Base-by-base conservation (phyloP, 2,797 vertebrate species). In the Liparis tanakae region DNA sequence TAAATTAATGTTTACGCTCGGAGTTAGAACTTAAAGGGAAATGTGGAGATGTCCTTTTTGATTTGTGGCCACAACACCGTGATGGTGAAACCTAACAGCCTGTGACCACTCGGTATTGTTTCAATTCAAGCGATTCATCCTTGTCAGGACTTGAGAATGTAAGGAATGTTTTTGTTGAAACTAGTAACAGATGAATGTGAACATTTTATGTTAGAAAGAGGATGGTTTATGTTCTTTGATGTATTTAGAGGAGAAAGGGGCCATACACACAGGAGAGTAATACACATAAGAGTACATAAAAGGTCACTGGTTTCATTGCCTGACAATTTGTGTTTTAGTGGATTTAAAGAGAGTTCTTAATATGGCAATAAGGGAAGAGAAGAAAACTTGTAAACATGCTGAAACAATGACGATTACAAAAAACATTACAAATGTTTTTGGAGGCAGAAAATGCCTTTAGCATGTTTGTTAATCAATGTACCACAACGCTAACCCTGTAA, bases 81-180 rank as follows among this genome's bases (percentile, higher is more conserved):
- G 34, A 68, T 66, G 37, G 30, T 66, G 54, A 81, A 83, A 78
- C 79, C 64, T 41, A 37, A 60, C 69, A 72, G 72, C 75, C 72
- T 61, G 37, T 81, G 74, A 83, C 79, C 74, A 59, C 74, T 72
- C 54, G 67, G 78, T 62, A 75, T 90, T 81, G 82, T 83, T 81
- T 78, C 69, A 37, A 67, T 59, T 79, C 20, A 54, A 74, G 68
- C 54, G 44, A 65, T 84, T 82, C 77, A 75, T 86, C 76, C 73
- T 75, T 70, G 68, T 86, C 78, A 83, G 63, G 67, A 30, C 66
- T 80, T 48, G 79, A 91, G 93, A 89, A 94, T 92, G 82, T 79
- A 14, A 78, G 70, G 89, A 92, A 93, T 94, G 91, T 88, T 89
- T 92, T 91, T 89, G 77, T 88, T 90, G 57, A 71, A 78, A 63